Evolutionary conservation across 2,888 invertebrate species (phyloP).

Genomic region (Noctua comes): DNA sequence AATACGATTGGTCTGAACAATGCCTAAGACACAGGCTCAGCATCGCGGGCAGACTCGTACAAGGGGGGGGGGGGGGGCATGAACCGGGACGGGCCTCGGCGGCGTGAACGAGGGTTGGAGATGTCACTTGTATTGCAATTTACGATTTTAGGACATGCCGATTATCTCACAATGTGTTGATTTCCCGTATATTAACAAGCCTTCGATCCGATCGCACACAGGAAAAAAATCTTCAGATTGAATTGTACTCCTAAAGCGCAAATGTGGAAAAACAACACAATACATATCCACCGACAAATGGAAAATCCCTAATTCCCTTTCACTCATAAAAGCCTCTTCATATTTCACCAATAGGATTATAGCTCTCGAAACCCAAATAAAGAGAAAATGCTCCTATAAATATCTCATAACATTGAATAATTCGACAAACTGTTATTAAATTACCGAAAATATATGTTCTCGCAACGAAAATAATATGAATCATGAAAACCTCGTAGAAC

Average conservation of each 20-base stretch:
- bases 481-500: too few relatives aligned
- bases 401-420: conserved; percentile 7
- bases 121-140: not conserved
- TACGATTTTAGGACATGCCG: not conserved
- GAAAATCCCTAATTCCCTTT: not conserved
- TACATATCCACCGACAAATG: not conserved
- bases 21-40: too few relatives aligned
- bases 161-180: not conserved
- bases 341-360: not conserved
- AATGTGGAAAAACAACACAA: not conserved
- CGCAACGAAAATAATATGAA: not conserved
- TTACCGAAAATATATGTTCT: not conserved
- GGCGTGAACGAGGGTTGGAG: not conserved
- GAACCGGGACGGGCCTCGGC: not conserved
- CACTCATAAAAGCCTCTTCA: not conserved
- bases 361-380: not conserved
- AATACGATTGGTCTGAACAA: too few relatives aligned
- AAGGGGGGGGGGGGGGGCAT: rapidly evolving
- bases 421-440: not conserved
- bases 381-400: not conserved
- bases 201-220: not conserved
- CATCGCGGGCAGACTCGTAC: not conserved
- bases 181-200: not conserved
- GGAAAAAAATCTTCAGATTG: not conserved
- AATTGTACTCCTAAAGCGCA: not conserved